Conservation (phyloP, 1,140 invertebrate genomes). For the Pseudomyrmex sp. region DNA sequence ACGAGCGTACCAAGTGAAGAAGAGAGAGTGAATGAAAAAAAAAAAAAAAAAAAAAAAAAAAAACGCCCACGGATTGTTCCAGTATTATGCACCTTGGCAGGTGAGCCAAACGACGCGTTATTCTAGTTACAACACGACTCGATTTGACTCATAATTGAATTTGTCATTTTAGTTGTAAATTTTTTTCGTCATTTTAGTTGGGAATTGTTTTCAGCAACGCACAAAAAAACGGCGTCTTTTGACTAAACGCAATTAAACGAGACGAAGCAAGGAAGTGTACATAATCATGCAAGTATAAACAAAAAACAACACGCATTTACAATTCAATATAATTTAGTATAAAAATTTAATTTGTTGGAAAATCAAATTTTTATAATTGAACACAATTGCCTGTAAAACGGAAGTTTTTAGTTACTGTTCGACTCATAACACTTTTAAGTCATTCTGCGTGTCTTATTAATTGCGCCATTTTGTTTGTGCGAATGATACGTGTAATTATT, state of each 20-base stretch:
- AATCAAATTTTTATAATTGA: too few relatives aligned
- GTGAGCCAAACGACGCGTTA: slow-evolving; percentile 73
- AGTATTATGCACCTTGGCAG: slow-evolving; percentile 75
- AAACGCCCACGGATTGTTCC: slow-evolving; percentile 77
- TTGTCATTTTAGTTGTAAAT: slow-evolving; percentile 58
- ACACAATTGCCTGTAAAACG: too few relatives aligned
- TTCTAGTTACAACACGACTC: slow-evolving; percentile 68
- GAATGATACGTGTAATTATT: slow-evolving; percentile 67
- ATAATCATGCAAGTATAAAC: too few relatives aligned
- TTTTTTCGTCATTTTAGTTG: background rate
- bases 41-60: background rate
- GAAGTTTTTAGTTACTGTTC: background rate
- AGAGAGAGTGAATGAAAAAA: background rate
- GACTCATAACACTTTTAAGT: background rate
- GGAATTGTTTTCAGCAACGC: too few relatives aligned
- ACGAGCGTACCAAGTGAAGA: slow-evolving; percentile 4
- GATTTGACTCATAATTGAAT: slow-evolving; percentile 70
- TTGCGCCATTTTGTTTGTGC: slow-evolving; percentile 45
- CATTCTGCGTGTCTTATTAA: slow-evolving; percentile 32
- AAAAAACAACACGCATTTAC: too few relatives aligned
- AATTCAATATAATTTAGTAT: too few relatives aligned
- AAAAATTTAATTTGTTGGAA: too few relatives aligned
- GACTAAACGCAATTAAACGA: background rate
- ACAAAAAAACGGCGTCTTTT: background rate
- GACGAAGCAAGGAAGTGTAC: too few relatives aligned